phyloP scores from a whole-genome alignment of 2,797 vertebrate species.

The Galaxias olidus region DNA sequence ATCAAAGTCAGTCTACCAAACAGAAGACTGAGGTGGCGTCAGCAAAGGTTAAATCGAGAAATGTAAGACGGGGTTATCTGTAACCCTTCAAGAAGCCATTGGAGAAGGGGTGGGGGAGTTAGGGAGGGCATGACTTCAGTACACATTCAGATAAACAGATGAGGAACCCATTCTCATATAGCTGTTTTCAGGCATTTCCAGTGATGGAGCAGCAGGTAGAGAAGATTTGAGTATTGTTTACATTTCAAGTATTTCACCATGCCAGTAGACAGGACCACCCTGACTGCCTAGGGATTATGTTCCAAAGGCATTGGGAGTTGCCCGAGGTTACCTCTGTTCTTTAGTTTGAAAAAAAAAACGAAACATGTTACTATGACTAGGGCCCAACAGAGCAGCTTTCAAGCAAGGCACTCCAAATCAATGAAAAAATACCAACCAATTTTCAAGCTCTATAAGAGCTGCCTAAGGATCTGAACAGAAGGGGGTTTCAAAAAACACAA shows the following conservation, averaged over 20 bases:
- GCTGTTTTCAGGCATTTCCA: constrained; percentile 66
- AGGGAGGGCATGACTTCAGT: constrained; percentile 47
- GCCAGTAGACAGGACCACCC: constrained; percentile 47
- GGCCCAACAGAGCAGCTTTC: constrained; percentile 85
- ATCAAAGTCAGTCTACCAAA: constrained; percentile 71
- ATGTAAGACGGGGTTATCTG: constrained; percentile 17
- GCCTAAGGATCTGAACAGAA: constrained; percentile 70
- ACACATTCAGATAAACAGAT: constrained; percentile 56
- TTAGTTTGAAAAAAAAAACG: neutral
- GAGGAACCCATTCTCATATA: constrained; percentile 54
- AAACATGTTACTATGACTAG: constrained; percentile 43
- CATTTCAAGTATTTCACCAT: constrained; percentile 79
- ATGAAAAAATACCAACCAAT: constrained; percentile 42
- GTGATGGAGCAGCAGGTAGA: constrained; percentile 67
- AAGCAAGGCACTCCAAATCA: constrained; percentile 90
- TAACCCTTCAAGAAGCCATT: constrained; percentile 11
- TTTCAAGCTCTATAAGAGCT: constrained; percentile 85
- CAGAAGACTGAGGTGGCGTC: constrained; percentile 54
- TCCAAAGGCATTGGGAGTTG: neutral
- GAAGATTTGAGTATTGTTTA: constrained; percentile 57
- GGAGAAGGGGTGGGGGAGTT: constrained; percentile 2
- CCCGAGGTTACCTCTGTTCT: neutral
- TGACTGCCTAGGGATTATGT: neutral
- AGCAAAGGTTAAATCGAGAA: constrained; percentile 58
- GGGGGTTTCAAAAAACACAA: constrained; percentile 76